Evolutionary conservation across 2,888 invertebrate species (phyloP), one percentile per base, ranked within the genome.

Genomic region (Cylindroiulus punctatus): DNA sequence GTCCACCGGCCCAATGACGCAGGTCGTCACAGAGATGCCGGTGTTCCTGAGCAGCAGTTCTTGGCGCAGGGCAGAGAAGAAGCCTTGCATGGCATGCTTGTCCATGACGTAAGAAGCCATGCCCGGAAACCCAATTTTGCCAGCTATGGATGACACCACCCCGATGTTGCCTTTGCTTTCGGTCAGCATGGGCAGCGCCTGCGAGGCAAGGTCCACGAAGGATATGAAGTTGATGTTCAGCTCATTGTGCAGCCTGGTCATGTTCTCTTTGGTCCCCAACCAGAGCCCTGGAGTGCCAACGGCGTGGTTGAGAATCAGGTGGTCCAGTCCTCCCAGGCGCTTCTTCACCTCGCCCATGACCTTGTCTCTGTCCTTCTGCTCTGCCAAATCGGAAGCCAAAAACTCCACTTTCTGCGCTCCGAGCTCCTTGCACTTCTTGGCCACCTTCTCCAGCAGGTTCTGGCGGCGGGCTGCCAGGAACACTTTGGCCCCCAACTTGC

Each of bases 21-120:
- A 83, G 10, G 32, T 32, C n/a, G 83, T 83, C 8, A 83, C 83
- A 1, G 83, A 83, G 32, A 83, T 22, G 14, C 83, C 83, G 7
- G 83, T 14, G n/a, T 83, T n/a, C 19, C 1, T n/a, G 12, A 32
- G 22, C 1, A 22, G n/a, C 32, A 42, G 12, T 12, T 83, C 83
- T 22, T 42, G 40, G 8, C 83, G 19, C 5, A 83, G 42, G 2
- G 83, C 22, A 14, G 83, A 83, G 17, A 83, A 83, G 83, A 83
- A 83, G 12, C 83, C 83, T 2, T 83, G 30, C 17, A 83, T n/a
- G 2, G 19, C n/a, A 22, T 32, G 32, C 22, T 83, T 42, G 32
- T 32, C 32, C 12, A 36, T 22, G 0, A 36, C n/a, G 83, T 83
- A 83, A n/a, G 19, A 19, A 10, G 36, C 10, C 5, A 82, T 14